These are phyloP conservation scores for Lindbergichthys nudifrons DNA, from an alignment of 2,797 vertebrate species.

Conservation along the genomic window DNA sequence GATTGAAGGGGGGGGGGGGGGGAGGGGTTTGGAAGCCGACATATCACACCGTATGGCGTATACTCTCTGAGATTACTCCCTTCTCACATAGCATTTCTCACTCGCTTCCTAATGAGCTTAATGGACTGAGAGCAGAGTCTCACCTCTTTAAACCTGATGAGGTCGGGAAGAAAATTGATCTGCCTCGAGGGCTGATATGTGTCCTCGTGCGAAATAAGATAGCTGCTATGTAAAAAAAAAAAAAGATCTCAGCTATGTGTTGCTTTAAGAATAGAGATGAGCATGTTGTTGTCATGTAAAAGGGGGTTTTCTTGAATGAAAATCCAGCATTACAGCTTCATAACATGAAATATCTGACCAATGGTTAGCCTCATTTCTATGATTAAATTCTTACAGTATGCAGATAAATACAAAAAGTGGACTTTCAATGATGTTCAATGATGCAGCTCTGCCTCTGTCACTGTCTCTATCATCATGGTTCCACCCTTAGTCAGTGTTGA, in stretches of 20 bases:
- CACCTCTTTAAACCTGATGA: slow-evolving; percentile 79
- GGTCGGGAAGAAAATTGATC: slow-evolving; percentile 75
- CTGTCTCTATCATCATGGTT: slow-evolving; percentile 33
- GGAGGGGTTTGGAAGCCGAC: slow-evolving; percentile 8
- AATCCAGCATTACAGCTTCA: background rate
- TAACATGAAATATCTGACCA: too few species aligned
- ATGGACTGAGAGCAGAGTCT: slow-evolving; percentile 75
- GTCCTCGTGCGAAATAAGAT: slow-evolving; percentile 61
- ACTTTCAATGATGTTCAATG: slow-evolving; percentile 19
- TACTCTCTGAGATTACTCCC: slow-evolving; percentile 60
- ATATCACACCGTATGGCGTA: slow-evolving; percentile 39
- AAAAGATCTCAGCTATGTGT: background rate
- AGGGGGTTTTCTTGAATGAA: background rate
- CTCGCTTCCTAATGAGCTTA: slow-evolving; percentile 79
- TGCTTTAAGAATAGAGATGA: background rate
- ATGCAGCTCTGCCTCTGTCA: slow-evolving; percentile 26
- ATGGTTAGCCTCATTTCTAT: background rate
- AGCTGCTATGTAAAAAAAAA: slow-evolving; percentile 18
- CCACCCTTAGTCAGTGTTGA: slow-evolving; percentile 38
- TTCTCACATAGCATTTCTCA: slow-evolving; percentile 70
- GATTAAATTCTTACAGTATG: background rate
- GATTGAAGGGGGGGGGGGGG: slow-evolving; percentile 25
- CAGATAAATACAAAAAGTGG: slow-evolving; percentile 4
- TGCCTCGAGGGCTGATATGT: slow-evolving; percentile 71
- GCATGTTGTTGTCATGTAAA: background rate